These are phyloP conservation scores for Corapipo altera DNA, from an alignment of 2,113 vertebrate species.

Conservation along the genomic window DNA sequence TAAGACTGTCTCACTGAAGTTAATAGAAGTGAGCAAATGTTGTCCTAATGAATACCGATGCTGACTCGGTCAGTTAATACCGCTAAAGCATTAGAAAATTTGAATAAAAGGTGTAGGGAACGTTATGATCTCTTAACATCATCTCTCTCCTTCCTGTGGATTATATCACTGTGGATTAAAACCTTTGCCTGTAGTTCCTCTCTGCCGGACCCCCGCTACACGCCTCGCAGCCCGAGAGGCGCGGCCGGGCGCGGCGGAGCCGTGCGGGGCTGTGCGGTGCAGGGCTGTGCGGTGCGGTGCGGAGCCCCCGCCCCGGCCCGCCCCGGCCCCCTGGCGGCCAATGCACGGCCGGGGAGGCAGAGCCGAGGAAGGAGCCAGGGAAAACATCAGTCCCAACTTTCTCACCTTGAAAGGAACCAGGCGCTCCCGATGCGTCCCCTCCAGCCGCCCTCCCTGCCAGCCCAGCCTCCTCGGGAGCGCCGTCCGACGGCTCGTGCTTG, in stretches of 20 bases:
- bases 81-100: neutral
- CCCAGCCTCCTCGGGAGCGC: neutral
- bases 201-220: too few species aligned
- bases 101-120: neutral
- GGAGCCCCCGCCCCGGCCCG: neutral
- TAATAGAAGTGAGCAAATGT: neutral
- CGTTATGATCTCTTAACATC: fast-evolving
- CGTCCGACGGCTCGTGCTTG: neutral
- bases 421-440: neutral
- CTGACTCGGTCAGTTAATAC: neutral
- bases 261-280: too few species aligned
- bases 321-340: constrained; percentile 45
- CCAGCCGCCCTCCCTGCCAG: neutral
- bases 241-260: neutral
- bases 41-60: neutral
- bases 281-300: neutral
- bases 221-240: neutral
- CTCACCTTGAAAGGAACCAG: constrained; percentile 45
- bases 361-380: neutral
- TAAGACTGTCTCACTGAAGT: neutral
- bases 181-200: neutral
- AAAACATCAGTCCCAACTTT: constrained; percentile 41
- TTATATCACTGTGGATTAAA: neutral
- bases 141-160: neutral
- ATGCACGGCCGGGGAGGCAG: constrained; percentile 16